Evolutionary conservation across 2,888 invertebrate genomes (phyloP), one percentile per base, ranked within the genome.

Genomic region (Amphipyra tragopoginis): DNA sequence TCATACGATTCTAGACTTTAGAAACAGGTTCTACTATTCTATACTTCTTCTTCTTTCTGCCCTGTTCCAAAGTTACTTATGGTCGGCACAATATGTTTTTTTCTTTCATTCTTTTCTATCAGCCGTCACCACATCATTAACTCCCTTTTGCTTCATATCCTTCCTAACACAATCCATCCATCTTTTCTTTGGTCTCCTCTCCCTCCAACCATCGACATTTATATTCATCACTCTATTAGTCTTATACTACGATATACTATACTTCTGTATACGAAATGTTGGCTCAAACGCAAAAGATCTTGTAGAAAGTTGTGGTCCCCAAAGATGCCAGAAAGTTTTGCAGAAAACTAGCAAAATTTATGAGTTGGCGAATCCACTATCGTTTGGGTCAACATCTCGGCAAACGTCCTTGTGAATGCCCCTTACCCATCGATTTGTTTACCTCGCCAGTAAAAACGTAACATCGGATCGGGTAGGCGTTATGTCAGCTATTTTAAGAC

Each of bases 401-500:
- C 58, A 60, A 62, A 73, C 71, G 71, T 71, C 79, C 78, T 80
- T 79, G 79, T 47, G 62, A 62, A 67, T 72, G 77, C 58, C 71
- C 69, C 67, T 53, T 66, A 61, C 62, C 64, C 73, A 82, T 83
- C 79, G 82, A 82, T 85, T 84, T 83, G 85, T 85, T 85, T 85
- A 83, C 80, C 67, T 78, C 75, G 60, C 33, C 57, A 58, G 65
- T 74, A 75, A 70, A 79, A 79, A 80, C 60, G 75, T 76, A 69
- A 66, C 69, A 64, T 68, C 48, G 71, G 49, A 71, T 76, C 65
- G 77, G 64, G 83, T 83, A 79, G 85, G 84, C 81, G 81, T 73
- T 55, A 45, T 66, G 33, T 26, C 54, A 34, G 69, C 61, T 83
- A 84, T 82, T 82, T 82, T 75, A 38, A 75, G 69, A 68, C 48